A percentile compares a stretch with the other conserved stretches of the same genome.
These are phyloP conservation scores for Macrotus californicus DNA, from an alignment of 2,113 vertebrate species.

Conservation along the genomic window DNA sequence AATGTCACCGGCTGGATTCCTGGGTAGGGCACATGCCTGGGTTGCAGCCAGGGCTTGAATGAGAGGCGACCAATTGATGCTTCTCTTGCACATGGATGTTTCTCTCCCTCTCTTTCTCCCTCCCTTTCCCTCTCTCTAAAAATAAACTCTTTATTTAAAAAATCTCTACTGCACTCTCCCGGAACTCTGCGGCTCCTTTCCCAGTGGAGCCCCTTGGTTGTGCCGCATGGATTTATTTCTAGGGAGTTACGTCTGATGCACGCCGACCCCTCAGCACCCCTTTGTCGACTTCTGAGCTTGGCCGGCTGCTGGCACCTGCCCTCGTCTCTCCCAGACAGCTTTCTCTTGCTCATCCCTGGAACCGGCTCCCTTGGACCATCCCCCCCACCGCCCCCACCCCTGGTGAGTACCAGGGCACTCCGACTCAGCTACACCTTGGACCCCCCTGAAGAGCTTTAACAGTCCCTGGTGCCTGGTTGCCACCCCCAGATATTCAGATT, in stretches of 20 bases:
- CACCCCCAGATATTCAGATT: background rate
- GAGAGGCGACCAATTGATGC: no score
- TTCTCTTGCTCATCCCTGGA: background rate
- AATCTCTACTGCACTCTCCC: background rate
- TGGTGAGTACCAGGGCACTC: no score
- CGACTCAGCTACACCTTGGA: background rate
- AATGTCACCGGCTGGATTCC: no score
- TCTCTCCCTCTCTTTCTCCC: no score
- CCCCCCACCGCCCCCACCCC: background rate
- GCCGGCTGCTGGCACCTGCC: background rate
- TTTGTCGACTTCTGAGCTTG: background rate
- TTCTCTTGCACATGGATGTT: no score
- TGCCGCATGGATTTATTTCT: rapidly evolving
- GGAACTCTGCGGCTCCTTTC: rapidly evolving
- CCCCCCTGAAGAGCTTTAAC: background rate
- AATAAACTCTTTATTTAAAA: background rate
- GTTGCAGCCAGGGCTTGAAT: no score
- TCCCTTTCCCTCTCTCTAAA: no score
- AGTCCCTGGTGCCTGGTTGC: background rate
- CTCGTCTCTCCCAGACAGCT: background rate
- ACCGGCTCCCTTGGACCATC: background rate
- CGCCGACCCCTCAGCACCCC: background rate
- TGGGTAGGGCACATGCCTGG: no score
- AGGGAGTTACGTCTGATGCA: background rate
- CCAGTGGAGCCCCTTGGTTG: background rate